phyloP scores from a whole-genome alignment of 2,888 invertebrate species.

The Drosophila neotestacea region DNA sequence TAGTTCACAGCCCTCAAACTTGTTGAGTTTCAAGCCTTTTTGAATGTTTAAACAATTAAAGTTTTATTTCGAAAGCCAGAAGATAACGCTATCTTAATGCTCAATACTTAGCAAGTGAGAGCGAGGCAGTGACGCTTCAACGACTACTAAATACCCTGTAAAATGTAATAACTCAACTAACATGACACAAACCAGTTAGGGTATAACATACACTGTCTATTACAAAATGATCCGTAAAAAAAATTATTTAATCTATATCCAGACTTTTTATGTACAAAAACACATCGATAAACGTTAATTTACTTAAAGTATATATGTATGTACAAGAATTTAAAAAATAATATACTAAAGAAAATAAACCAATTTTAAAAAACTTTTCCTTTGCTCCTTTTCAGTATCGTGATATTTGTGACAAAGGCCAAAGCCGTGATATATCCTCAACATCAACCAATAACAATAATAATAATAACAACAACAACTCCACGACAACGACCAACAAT shows the following conservation, averaged over 20 bases:
- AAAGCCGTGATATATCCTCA: conserved; percentile 85
- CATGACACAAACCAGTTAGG: not conserved
- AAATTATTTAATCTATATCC: no score
- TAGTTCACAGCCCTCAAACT: not conserved
- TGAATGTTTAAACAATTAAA: conserved; percentile 4
- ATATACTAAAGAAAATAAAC: not conserved
- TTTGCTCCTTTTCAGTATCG: conserved; percentile 87
- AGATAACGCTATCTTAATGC: conserved; percentile 15
- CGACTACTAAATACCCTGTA: not conserved
- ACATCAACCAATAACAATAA: conserved; percentile 75
- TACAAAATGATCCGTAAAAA: no score
- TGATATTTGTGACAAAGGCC: conserved; percentile 88
- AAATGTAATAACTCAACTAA: not conserved
- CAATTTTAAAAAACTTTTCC: not conserved
- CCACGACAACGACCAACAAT: conserved; percentile 65
- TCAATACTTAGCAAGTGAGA: not conserved
- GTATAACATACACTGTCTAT: not conserved
- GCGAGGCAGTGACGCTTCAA: not conserved
- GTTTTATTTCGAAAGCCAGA: not conserved
- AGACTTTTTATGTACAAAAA: no score
- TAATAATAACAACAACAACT: conserved; percentile 39
- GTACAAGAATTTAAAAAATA: no score
- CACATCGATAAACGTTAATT: no score
- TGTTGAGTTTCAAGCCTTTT: not conserved
- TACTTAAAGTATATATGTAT: not conserved